phyloP scores from a whole-genome alignment of 2,113 vertebrate species.

The Antechinus stuartii region DNA sequence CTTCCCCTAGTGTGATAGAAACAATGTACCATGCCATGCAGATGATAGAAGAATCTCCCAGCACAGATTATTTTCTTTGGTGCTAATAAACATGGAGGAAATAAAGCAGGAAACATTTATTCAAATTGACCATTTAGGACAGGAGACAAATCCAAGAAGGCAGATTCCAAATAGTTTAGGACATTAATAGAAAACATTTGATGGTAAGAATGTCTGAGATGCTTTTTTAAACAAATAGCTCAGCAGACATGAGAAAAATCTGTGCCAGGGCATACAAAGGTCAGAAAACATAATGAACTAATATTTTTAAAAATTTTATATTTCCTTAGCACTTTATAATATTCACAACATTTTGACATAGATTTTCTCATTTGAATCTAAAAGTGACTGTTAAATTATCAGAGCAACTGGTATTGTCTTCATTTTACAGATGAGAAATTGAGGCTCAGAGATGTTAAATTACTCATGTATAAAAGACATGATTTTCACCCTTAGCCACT shows the following conservation, averaged over 20 bases:
- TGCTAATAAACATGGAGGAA: not conserved
- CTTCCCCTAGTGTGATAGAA: not conserved
- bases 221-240: not conserved
- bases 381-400: not conserved
- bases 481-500: not conserved
- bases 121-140: not conserved
- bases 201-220: conserved; percentile 3
- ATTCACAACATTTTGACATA: not conserved
- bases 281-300: not conserved
- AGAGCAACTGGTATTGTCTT: not conserved
- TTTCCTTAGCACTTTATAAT: not conserved
- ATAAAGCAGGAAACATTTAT: not conserved
- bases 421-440: not conserved
- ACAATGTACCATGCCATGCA: not conserved
- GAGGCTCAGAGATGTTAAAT: not conserved
- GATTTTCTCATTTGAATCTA: not conserved
- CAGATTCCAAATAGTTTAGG: not conserved
- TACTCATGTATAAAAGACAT: not conserved
- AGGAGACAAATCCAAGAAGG: not conserved
- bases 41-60: not conserved
- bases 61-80: not conserved
- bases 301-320: not conserved
- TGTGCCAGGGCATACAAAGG: not conserved
- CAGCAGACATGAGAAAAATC: not conserved
- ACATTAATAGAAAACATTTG: not conserved